phyloP scores from a whole-genome alignment of 1,140 invertebrate species.

The Radopholus similis region DNA sequence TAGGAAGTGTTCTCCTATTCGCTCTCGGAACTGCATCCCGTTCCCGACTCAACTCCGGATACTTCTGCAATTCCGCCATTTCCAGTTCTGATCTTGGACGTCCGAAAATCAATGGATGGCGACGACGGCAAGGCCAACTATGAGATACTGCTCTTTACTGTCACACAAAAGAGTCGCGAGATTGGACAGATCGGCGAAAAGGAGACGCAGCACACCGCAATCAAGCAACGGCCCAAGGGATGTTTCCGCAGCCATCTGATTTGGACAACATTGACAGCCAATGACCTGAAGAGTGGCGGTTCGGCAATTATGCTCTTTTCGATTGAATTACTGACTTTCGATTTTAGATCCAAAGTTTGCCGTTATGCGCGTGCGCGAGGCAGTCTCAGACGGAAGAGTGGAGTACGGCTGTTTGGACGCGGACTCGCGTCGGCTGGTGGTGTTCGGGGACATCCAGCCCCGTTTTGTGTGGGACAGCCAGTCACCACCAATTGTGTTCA shows the following conservation, averaged over 20 bases:
- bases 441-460: background rate
- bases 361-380: background rate
- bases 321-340: background rate
- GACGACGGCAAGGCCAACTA: background rate
- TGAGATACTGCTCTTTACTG: background rate
- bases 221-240: background rate
- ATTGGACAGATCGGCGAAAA: background rate
- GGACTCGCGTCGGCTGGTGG: background rate
- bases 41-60: too few species aligned
- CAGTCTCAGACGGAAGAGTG: background rate
- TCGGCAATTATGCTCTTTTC: background rate
- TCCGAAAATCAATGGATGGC: background rate
- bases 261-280: background rate
- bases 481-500: background rate
- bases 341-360: background rate
- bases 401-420: background rate
- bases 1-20: too few species aligned
- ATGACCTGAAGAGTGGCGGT: background rate
- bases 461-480: slow-evolving; percentile 1
- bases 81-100: background rate
- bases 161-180: background rate
- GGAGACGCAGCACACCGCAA: background rate
- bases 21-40: too few species aligned
- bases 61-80: too few species aligned
- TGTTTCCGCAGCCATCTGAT: background rate